A percentile compares a stretch with the other conserved stretches of the same genome.
Evolutionary conservation across 2,797 vertebrate species (phyloP).

Genomic region (Perodicticus potto): DNA sequence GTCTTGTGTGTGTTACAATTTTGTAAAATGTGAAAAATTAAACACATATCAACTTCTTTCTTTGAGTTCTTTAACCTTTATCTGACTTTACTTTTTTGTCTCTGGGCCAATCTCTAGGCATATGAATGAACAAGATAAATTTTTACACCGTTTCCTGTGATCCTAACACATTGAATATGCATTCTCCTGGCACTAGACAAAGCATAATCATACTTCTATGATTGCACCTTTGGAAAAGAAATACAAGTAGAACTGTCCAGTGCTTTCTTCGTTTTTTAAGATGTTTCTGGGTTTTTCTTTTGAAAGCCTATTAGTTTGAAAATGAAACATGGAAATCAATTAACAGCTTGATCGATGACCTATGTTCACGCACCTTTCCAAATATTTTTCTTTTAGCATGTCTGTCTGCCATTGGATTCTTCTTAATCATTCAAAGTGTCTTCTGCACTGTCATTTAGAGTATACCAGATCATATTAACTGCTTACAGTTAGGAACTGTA

Average conservation of each 20-base stretch:
- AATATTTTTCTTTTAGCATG: neutral
- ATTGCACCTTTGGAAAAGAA: constrained; percentile 29
- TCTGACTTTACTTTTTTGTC: constrained; percentile 46
- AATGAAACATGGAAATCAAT: neutral
- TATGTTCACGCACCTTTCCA: neutral
- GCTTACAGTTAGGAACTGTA: neutral
- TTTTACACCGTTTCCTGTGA: neutral
- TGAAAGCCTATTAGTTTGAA: neutral
- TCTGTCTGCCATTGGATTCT: neutral
- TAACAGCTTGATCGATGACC: neutral
- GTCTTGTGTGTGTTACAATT: neutral
- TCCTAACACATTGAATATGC: neutral
- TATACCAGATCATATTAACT: neutral
- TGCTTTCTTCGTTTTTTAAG: neutral
- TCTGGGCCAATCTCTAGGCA: neutral
- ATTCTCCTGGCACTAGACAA: neutral
- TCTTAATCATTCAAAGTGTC: neutral
- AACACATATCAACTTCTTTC: neutral
- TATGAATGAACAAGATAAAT: neutral
- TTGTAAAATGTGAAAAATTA: neutral
- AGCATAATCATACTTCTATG: neutral
- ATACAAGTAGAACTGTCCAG: neutral
- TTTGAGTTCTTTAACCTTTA: neutral
- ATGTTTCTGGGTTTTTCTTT: constrained; percentile 16
- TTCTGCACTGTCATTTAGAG: neutral